Evolutionary conservation across 2,888 invertebrate species (phyloP), one percentile per base, ranked within the genome.

Genomic region (Eilema caniola): DNA sequence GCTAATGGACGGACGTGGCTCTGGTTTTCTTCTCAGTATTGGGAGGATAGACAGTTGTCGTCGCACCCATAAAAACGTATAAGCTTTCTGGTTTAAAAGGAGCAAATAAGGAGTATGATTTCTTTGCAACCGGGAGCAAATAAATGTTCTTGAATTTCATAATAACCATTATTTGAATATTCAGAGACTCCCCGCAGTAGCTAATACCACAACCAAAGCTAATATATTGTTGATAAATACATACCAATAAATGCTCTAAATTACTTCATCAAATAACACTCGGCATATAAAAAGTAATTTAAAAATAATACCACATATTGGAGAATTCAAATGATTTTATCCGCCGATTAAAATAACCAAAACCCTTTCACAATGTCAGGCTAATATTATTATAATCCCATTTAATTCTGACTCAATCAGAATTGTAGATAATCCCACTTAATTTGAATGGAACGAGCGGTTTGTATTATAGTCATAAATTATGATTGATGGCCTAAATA

Each of bases 361-460:
- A 62, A 41, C 62, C 64, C 47, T 66, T 56, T 66, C 2, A 8
- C 20, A 53, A n/a, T 33, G 56, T 33, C 66, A 56, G 31, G 23
- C 57, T 66, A 56, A 57, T 57, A 57, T 56, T 23, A 37, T 10
- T 33, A 10, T 57, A 66, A 66, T 66, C 66, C 66, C 3, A 66
- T 23, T 66, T 66, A 57, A 66, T 57, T 31, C 66, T 23, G 23
- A 31, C 23, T 24, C 56, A 57, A 66, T 66, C 66, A 14, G 56
- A 66, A 31, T 33, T 62, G 23, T 23, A 20, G 33, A 53, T 66
- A 66, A 66, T 66, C 66, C 33, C 20, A 57, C 57, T 57, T 33
- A 16, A 66, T 60, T 47, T 66, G 66, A 66, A 41, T 60, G 12
- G 16, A 60, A 66, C 24, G 41, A 66, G 60, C 33, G n/a, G 16